phyloP scores from a whole-genome alignment of 2,888 invertebrate genomes.

The Ischnus inquisitorius region DNA sequence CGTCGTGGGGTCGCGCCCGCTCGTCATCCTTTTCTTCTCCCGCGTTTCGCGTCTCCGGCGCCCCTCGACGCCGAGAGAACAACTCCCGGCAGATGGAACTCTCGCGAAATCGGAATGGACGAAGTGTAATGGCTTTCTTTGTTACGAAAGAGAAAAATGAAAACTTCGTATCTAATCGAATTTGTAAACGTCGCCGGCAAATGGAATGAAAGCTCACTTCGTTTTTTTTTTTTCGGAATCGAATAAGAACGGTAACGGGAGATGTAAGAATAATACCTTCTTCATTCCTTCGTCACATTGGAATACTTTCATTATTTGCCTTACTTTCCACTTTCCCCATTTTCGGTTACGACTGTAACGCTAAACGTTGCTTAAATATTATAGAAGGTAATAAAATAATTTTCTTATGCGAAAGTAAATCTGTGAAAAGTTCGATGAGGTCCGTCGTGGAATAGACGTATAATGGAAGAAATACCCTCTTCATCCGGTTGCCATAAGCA shows the following conservation, averaged over 20 bases:
- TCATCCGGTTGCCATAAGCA: no score
- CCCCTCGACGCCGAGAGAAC: conserved; percentile 18
- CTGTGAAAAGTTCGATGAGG: no score
- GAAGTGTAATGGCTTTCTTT: conserved; percentile 54
- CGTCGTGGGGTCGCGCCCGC: neutral
- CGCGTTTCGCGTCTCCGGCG: neutral
- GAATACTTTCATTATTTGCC: neutral
- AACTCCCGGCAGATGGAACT: conserved; percentile 22
- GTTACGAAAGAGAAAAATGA: conserved; percentile 13
- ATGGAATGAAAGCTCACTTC: conserved; percentile 11
- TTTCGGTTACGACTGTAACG: no score
- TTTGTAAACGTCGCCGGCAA: conserved; percentile 47
- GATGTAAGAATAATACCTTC: neutral
- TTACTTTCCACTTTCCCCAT: neutral
- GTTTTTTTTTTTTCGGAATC: conserved; percentile 5
- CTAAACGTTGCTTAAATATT: no score
- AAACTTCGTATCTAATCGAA: conserved; percentile 52
- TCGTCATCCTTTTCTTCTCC: conserved; percentile 7
- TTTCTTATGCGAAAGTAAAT: no score
- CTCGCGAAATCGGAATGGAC: conserved; percentile 6
- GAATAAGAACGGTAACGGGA: neutral
- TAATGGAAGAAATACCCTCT: no score
- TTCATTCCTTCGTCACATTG: neutral
- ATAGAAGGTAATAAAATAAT: no score
- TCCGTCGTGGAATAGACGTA: no score